phyloP scores from a whole-genome alignment of 2,113 vertebrate genomes.

The Chaenogobius annularis region DNA sequence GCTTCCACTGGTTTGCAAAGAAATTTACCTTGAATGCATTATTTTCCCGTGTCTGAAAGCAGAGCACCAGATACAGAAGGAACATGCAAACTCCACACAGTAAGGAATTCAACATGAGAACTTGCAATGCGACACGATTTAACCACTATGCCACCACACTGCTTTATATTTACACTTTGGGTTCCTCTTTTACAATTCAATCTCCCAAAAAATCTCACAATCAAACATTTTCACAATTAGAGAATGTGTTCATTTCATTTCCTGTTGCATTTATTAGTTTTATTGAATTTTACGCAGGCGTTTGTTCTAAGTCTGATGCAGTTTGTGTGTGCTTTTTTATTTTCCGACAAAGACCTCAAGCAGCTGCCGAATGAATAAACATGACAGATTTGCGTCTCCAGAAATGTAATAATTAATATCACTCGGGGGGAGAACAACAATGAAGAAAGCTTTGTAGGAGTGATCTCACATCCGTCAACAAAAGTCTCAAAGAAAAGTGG shows the following conservation, averaged over 20 bases:
- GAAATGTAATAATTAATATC: slow-evolving; percentile 38
- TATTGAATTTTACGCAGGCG: slow-evolving; percentile 11
- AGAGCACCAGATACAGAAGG: no score
- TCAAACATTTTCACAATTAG: neutral
- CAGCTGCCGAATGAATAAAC: slow-evolving; percentile 33
- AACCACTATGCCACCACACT: no score
- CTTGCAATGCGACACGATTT: no score
- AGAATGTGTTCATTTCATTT: neutral
- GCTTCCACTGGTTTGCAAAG: no score
- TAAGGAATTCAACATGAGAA: no score
- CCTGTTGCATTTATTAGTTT: slow-evolving; percentile 3
- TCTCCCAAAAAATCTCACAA: no score
- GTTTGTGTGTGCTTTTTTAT: slow-evolving; percentile 2
- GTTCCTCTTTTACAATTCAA: no score
- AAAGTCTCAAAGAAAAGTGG: no score
- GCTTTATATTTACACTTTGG: no score
- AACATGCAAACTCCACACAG: no score
- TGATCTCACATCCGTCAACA: neutral
- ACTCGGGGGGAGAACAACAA: slow-evolving; percentile 15
- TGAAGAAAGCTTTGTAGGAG: neutral
- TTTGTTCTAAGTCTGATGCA: slow-evolving; percentile 23
- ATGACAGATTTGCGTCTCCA: slow-evolving; percentile 14
- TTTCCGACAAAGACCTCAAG: slow-evolving; percentile 22
- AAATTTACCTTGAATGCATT: no score
- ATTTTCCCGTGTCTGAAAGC: no score